Evolutionary conservation across 2,113 vertebrate species (phyloP).

Genomic region (Cinclus cinclus): DNA sequence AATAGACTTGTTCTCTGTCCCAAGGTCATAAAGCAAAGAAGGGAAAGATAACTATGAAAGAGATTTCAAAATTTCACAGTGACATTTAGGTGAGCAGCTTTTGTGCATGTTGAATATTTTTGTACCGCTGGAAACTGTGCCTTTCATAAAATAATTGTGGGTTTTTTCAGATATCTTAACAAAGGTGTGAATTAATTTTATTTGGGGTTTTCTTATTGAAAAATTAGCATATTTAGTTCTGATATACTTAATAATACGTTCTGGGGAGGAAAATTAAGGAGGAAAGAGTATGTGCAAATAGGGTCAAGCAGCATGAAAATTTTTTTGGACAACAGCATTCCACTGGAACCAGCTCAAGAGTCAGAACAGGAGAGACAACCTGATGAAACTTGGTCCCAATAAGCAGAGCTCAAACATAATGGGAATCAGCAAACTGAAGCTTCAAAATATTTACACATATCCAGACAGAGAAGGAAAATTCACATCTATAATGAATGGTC

Average conservation of each 20-base stretch:
- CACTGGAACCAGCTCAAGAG: background rate
- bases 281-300: background rate
- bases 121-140: background rate
- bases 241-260: background rate
- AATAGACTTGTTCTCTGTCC: background rate
- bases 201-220: background rate
- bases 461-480: background rate
- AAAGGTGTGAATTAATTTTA: background rate
- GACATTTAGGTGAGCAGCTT: background rate
- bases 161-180: background rate
- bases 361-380: background rate
- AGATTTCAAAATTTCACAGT: background rate
- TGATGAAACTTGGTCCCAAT: background rate
- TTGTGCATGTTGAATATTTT: background rate
- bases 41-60: background rate
- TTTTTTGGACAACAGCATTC: background rate
- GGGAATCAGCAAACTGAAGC: background rate
- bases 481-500: background rate
- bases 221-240: background rate
- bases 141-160: background rate
- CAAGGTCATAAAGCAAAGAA: background rate
- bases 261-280: background rate
- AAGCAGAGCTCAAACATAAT: background rate
- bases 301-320: background rate
- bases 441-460: background rate